These are phyloP conservation scores for Crambe crambe DNA, from an alignment of 37 sponge, comb jelly and placozoan species.

Conservation along the genomic window DNA sequence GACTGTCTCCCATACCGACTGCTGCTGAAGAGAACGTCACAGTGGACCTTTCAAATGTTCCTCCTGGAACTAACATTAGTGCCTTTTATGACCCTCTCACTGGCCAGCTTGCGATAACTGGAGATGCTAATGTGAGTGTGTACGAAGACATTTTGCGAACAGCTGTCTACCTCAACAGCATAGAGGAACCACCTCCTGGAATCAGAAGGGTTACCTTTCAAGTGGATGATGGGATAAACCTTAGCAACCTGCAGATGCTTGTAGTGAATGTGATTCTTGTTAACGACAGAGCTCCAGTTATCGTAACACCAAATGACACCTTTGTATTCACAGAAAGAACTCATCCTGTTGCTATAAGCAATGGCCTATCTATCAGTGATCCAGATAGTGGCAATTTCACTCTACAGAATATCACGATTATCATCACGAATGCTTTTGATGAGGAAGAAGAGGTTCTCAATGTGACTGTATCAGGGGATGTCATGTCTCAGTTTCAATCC, in stretches of 20 bases:
- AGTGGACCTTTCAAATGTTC: constrained; percentile 44
- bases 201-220: constrained; percentile 38
- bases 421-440: constrained; percentile 69
- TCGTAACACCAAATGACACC: constrained; percentile 48
- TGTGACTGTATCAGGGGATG: constrained; percentile 19
- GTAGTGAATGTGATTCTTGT: constrained; percentile 48
- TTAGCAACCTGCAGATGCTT: constrained; percentile 56
- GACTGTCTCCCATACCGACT: constrained; percentile 49
- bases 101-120: constrained; percentile 59
- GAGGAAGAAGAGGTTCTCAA: constrained; percentile 31
- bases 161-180: constrained; percentile 64
- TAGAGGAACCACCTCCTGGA: constrained; percentile 71
- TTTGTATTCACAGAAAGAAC: constrained; percentile 65
- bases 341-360: constrained; percentile 37
- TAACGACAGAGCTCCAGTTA: constrained; percentile 68
- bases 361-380: constrained; percentile 54
- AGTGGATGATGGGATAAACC: constrained; percentile 71
- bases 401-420: constrained; percentile 29
- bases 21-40: constrained; percentile 52
- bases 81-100: constrained; percentile 41
- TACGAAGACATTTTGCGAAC: constrained; percentile 63
- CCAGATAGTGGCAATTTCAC: constrained; percentile 68
- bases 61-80: neutral
- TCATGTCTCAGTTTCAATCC: constrained; percentile 33
- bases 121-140: constrained; percentile 49